Conservation (phyloP, 2,888 invertebrate genomes). For the Agrochola macilenta region DNA sequence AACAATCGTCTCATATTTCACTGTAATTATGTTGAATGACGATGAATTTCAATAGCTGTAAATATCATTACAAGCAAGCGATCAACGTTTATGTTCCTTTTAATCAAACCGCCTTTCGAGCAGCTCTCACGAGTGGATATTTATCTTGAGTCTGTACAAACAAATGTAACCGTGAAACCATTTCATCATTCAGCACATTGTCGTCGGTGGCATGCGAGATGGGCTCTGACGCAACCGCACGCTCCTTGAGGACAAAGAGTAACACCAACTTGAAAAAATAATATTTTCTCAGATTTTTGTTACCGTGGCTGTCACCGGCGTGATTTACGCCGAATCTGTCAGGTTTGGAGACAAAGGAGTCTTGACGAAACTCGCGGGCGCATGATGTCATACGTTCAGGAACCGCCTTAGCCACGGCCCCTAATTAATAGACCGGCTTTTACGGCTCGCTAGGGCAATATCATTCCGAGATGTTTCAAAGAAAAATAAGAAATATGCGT, state of each 20-base stretch:
- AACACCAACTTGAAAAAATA: constrained; percentile 77
- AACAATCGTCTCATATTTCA: constrained; percentile 68
- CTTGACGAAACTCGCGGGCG: constrained; percentile 81
- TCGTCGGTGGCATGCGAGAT: constrained; percentile 72
- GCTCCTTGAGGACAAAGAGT: constrained; percentile 75
- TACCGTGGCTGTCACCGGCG: constrained; percentile 82
- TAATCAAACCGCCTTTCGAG: constrained; percentile 74
- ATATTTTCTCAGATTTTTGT: constrained; percentile 83
- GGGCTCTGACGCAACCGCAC: constrained; percentile 75
- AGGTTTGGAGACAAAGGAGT: constrained; percentile 85
- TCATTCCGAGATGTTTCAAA: constrained; percentile 78
- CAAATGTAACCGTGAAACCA: constrained; percentile 83
- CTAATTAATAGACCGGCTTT: constrained; percentile 86
- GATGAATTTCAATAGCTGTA: constrained; percentile 71
- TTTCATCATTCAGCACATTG: constrained; percentile 85
- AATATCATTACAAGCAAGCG: constrained; percentile 69
- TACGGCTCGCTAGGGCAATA: constrained; percentile 77
- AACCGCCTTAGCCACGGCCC: constrained; percentile 67
- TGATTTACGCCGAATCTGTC: constrained; percentile 88
- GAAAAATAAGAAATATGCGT: constrained; percentile 84
- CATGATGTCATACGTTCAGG: constrained; percentile 84
- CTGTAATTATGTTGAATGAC: constrained; percentile 68
- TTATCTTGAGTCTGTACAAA: constrained; percentile 84
- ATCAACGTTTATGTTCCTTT: constrained; percentile 75
- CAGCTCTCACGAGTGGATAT: constrained; percentile 78